These are phyloP conservation scores for Drosophila pectinifera DNA, from an alignment of 1,140 invertebrate genomes.

Conservation along the genomic window DNA sequence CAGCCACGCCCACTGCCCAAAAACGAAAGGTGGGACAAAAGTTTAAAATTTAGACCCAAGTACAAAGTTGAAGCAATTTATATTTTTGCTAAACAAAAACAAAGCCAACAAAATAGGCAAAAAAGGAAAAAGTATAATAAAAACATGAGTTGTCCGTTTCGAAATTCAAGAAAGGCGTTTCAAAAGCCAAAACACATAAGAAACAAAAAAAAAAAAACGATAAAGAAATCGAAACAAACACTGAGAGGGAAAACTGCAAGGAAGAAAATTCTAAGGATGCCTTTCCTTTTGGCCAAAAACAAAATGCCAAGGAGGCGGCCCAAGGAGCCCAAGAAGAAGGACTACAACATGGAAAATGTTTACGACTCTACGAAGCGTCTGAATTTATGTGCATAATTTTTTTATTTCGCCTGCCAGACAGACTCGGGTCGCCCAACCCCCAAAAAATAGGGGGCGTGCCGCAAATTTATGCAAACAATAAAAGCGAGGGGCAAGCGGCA, in stretches of 20 bases:
- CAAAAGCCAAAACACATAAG: conserved; percentile 37
- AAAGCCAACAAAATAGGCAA: conserved; percentile 19
- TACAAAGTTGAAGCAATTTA: conserved; percentile 58
- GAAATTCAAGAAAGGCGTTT: conserved; percentile 63
- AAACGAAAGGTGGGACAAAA: conserved; percentile 22
- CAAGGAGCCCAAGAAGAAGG: conserved; percentile 30
- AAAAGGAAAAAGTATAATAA: conserved; percentile 29
- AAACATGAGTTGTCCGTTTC: conserved; percentile 54
- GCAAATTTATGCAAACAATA: conserved; percentile 58
- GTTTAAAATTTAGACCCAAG: conserved; percentile 37
- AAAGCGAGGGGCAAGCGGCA: conserved; percentile 30
- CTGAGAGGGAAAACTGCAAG: conserved; percentile 40
- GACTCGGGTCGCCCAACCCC: neutral
- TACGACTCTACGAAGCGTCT: conserved; percentile 60
- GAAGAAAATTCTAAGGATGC: conserved; percentile 42
- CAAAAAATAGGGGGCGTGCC: conserved; percentile 49
- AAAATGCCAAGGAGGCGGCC: conserved; percentile 3
- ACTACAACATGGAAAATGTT: conserved; percentile 55
- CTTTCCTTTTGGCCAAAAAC: conserved; percentile 12
- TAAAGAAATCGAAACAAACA: conserved; percentile 18
- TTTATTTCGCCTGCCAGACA: conserved; percentile 61
- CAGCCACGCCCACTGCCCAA: conserved; percentile 31
- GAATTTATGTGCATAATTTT: conserved; percentile 81
- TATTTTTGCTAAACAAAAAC: conserved; percentile 31
- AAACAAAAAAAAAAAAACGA: conserved; percentile 7